Evolutionary conservation across 2,888 invertebrate genomes (phyloP).

Genomic region (Caenorhabditis sp.): DNA sequence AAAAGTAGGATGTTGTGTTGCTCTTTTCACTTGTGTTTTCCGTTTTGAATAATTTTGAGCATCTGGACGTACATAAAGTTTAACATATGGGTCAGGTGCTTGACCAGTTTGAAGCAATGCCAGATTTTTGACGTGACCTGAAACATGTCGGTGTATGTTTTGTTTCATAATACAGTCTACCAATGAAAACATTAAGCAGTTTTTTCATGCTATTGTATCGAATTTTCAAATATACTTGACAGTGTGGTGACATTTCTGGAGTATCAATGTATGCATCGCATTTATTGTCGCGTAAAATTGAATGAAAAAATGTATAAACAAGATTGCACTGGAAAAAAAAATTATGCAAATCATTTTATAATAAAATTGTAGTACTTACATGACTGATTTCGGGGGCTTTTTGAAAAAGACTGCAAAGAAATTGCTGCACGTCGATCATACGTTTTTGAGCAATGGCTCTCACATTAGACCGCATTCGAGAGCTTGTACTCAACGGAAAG

Average conservation of each 20-base stretch:
- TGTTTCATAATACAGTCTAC: constrained; percentile 33
- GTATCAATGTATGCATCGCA: constrained; percentile 61
- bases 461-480: constrained; percentile 89
- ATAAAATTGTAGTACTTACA: constrained; percentile 83
- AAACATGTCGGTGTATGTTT: constrained; percentile 15
- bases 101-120: constrained; percentile 62
- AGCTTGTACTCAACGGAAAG: constrained; percentile 57
- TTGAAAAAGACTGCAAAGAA: constrained; percentile 87
- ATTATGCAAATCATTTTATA: too few species aligned
- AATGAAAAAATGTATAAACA: constrained; percentile 98
- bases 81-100: constrained; percentile 72
- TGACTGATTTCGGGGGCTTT: too few species aligned
- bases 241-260: constrained; percentile 30
- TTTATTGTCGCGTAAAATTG: constrained; percentile 70
- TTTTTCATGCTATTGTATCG: constrained; percentile 49
- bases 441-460: constrained; percentile 95
- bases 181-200: constrained; percentile 62
- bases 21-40: constrained; percentile 94
- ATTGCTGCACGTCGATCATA: constrained; percentile 92
- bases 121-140: constrained; percentile 69
- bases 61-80: constrained; percentile 92
- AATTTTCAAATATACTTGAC: constrained; percentile 66
- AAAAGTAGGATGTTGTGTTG: constrained; percentile 95
- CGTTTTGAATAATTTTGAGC: constrained; percentile 93
- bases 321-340: constrained; percentile 88